Conservation (phyloP, 2,888 invertebrate genomes). For the Meloe dianella region DNA sequence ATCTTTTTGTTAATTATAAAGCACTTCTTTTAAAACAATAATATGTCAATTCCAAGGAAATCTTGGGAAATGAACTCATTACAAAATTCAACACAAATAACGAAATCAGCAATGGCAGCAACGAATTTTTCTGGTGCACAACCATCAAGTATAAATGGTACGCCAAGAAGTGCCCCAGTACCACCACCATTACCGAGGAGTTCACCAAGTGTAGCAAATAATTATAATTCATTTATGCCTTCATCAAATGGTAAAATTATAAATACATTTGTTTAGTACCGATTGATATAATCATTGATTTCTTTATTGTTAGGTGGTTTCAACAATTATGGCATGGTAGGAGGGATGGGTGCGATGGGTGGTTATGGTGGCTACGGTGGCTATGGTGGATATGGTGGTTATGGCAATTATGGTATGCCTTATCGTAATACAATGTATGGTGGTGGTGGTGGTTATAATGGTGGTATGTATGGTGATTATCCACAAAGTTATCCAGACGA, state of each 20-base stretch:
- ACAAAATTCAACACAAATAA: constrained; percentile 43
- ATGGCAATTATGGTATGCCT: constrained; percentile 47
- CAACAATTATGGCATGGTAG: constrained; percentile 33
- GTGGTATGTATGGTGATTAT: constrained; percentile 40
- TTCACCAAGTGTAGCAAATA: constrained; percentile 32
- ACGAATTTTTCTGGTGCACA: constrained; percentile 35
- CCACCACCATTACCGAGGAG: constrained; percentile 56
- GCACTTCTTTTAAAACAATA: neutral
- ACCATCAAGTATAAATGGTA: constrained; percentile 26
- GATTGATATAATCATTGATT: neutral
- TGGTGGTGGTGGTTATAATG: constrained; percentile 46
- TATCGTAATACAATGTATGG: constrained; percentile 48
- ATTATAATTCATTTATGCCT: constrained; percentile 43
- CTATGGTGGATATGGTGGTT: constrained; percentile 49
- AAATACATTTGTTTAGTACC: neutral
- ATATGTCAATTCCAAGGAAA: constrained; percentile 51
- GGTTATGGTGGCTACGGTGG: constrained; percentile 44
- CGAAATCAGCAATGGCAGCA: constrained; percentile 39
- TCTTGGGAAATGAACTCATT: constrained; percentile 50
- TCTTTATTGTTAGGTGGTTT: constrained; percentile 15
- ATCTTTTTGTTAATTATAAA: neutral
- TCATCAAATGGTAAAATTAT: constrained; percentile 37
- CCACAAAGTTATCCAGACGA: constrained; percentile 55
- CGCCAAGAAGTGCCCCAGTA: constrained; percentile 50
- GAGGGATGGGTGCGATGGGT: no score